Percentiles rank a stretch among this genome's conserved stretches.
Conservation (phyloP, 2,797 vertebrate genomes). For the Danio aesculapii region DNA sequence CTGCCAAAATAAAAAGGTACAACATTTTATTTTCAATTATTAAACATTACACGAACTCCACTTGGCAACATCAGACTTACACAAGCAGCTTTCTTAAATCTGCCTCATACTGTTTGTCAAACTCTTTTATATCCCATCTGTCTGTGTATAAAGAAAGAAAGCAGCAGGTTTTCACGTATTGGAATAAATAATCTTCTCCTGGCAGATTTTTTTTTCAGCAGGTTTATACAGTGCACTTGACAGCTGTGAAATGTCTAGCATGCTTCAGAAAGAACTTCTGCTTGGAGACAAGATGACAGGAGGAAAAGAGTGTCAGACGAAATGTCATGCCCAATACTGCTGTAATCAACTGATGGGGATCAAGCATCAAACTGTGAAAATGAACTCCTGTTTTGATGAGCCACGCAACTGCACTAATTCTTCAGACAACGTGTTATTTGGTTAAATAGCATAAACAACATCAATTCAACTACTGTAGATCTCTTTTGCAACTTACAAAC, state of each 20-base stretch:
- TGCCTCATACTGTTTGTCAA: background rate
- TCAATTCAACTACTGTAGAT: background rate
- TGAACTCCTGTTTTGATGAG: constrained; percentile 5
- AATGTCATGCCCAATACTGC: constrained; percentile 21
- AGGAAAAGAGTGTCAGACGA: constrained; percentile 23
- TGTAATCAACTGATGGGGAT: constrained; percentile 20
- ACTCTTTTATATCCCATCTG: background rate
- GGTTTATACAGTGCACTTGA: constrained; percentile 16
- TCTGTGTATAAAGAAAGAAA: constrained; percentile 12
- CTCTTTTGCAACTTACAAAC: background rate
- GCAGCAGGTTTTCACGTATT: background rate
- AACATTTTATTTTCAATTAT: background rate
- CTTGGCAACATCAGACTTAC: background rate
- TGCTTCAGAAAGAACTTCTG: constrained; percentile 23
- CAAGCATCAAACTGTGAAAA: constrained; percentile 17
- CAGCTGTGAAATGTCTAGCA: constrained; percentile 24
- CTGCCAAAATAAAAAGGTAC: background rate
- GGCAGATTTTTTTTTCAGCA: background rate
- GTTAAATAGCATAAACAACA: background rate
- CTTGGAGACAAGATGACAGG: constrained; percentile 16
- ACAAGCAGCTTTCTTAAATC: constrained; percentile 1
- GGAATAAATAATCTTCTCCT: constrained; percentile 3
- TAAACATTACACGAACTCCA: background rate
- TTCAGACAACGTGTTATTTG: background rate
- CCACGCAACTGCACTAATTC: background rate